phyloP scores from a whole-genome alignment of 2,113 vertebrate genomes.

The Proterorhinus semilunaris region DNA sequence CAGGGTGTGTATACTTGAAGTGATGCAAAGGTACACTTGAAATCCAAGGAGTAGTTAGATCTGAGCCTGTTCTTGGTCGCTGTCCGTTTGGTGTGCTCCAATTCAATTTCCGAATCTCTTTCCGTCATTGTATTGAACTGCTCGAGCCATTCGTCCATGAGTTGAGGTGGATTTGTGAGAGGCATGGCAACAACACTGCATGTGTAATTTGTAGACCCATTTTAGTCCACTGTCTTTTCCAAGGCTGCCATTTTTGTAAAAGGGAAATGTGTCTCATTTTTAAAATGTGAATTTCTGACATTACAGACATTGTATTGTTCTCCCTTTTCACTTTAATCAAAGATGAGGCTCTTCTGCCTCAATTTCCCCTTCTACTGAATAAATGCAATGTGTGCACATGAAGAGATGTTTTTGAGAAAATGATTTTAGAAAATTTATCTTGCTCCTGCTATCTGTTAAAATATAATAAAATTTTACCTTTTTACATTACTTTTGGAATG shows the following conservation, averaged over 20 bases:
- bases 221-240: constrained; percentile 56
- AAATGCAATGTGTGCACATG: constrained; percentile 72
- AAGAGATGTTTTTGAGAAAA: constrained; percentile 69
- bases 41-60: constrained; percentile 35
- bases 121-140: constrained; percentile 35
- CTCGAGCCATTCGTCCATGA: constrained; percentile 21
- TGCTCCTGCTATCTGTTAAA: constrained; percentile 65
- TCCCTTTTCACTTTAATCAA: constrained; percentile 35
- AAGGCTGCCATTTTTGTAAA: constrained; percentile 56
- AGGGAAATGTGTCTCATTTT: constrained; percentile 63
- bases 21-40: constrained; percentile 61
- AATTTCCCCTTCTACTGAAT: constrained; percentile 64
- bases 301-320: constrained; percentile 39
- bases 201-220: constrained; percentile 52
- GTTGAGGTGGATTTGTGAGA: constrained; percentile 1
- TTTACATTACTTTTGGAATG: constrained; percentile 52
- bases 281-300: constrained; percentile 68
- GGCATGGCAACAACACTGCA: constrained; percentile 48
- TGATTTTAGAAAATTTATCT: constrained; percentile 63
- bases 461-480: constrained; percentile 76
- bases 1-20: constrained; percentile 70
- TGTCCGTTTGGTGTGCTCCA: constrained; percentile 50
- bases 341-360: constrained; percentile 39
- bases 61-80: constrained; percentile 43
- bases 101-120: constrained; percentile 34